Evolutionary conservation across 2,888 invertebrate species (phyloP).

Genomic region (Tethea ocularis): DNA sequence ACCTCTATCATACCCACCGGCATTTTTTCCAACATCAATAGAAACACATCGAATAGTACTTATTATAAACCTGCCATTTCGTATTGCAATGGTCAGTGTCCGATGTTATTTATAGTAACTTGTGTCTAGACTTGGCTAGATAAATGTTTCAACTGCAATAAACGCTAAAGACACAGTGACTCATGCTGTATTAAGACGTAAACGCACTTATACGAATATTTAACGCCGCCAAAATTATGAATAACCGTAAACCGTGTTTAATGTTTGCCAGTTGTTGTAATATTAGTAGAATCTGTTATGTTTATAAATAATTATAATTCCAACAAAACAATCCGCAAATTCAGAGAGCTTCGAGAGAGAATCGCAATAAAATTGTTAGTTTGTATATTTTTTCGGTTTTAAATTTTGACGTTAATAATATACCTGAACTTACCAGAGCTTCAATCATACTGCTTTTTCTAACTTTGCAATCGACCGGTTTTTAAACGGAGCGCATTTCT

Average conservation of each 20-base stretch:
- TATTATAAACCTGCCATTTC: constrained; percentile 59
- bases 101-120: constrained; percentile 57
- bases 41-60: constrained; percentile 27
- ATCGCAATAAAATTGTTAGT: background rate
- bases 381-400: background rate
- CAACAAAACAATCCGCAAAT: background rate
- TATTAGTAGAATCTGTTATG: background rate
- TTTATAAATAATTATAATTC: background rate
- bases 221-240: constrained; percentile 7
- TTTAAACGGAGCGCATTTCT: constrained; percentile 6
- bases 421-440: background rate
- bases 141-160: constrained; percentile 20
- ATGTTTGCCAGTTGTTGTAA: background rate
- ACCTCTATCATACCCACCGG: constrained; percentile 52
- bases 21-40: constrained; percentile 43
- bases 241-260: constrained; percentile 3
- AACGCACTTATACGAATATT: background rate
- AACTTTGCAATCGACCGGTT: background rate
- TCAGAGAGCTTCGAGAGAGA: background rate
- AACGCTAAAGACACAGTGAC: constrained; percentile 3
- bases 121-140: constrained; percentile 24
- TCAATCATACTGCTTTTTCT: constrained; percentile 7
- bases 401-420: background rate
- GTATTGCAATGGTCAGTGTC: constrained; percentile 55
- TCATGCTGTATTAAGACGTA: constrained; percentile 9